Evolutionary conservation across 1,140 invertebrate genomes (phyloP).

Genomic region (Dufourea novaeangliae): DNA sequence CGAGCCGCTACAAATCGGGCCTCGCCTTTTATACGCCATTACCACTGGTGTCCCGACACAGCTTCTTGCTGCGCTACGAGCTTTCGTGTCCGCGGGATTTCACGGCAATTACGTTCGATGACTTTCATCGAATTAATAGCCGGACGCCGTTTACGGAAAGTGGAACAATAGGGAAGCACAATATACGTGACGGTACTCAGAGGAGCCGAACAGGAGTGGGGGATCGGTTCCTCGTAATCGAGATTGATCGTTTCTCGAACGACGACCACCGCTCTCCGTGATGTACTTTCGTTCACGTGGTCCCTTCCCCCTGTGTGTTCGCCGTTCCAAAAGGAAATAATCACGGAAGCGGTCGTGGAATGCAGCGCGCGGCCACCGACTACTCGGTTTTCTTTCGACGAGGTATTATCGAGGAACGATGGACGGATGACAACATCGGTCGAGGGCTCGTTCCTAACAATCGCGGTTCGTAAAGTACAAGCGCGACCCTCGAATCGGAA

Average conservation of each 20-base stretch:
- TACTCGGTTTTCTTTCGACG: too few species aligned
- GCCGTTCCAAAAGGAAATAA: neutral
- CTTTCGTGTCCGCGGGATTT: constrained; percentile 1
- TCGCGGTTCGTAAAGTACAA: too few species aligned
- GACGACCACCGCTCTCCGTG: neutral
- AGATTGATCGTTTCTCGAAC: constrained; percentile 4
- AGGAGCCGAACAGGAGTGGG: too few species aligned
- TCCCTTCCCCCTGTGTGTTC: too few species aligned
- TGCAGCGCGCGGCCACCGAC: too few species aligned
- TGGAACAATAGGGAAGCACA: constrained; percentile 17
- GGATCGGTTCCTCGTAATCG: neutral
- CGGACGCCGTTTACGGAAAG: constrained; percentile 4
- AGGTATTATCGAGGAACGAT: too few species aligned
- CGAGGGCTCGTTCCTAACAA: too few species aligned
- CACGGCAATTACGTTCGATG: constrained; percentile 30
- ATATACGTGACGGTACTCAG: neutral
- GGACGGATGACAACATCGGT: too few species aligned
- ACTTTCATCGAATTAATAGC: constrained; percentile 24
- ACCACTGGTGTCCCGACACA: constrained; percentile 12
- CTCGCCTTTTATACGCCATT: constrained; percentile 23
- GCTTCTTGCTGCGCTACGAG: constrained; percentile 10
- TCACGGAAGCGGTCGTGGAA: neutral
- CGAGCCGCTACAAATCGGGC: constrained; percentile 46
- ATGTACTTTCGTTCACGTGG: constrained; percentile 7
- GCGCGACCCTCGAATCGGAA: too few species aligned